Base-by-base conservation (phyloP, 2,113 vertebrate genomes). In the Rhinichthys klamathensis region DNA sequence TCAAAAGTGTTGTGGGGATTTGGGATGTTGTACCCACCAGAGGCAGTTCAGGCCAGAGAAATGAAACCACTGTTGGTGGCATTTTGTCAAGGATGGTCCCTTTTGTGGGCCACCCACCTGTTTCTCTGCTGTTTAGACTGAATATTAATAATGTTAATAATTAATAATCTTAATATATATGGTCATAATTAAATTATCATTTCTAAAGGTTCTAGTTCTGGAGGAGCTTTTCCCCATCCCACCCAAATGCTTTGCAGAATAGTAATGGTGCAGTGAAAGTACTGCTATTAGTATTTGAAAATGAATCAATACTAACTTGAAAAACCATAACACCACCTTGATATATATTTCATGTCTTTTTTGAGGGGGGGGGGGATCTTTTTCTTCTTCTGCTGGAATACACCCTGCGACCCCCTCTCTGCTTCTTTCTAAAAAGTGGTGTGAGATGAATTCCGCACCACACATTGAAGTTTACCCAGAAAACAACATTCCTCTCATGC, bases 401-500 rank as follows among this genome's bases (percentile, higher is more conserved):
- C 67, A 82, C 63, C 27, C 32, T n/a, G 65, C 56, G 54, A 72
- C 49, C 65, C 21, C 87, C 65, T 51, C 73, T 49, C 67, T 35
- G 13, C 80, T 38, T 75, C 61, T 86, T 84, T 88, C 88, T 88
- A 78, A 88, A 84, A 80, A 78, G 77, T 56, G 84, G 83, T 58
- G 67, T 56, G 82, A 89, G 73, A 83, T 80, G 80, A 88, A 90
- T 91, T 90, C 90, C 61, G 87, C 89, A 89, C 90, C 89, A 89
- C 89, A 88, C 84, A 85, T 88, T 82, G 89, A 90, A 88, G 89
- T 91, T 91, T 90, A 90, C 89, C 90, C 85, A 89, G 88, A 91
- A 90, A 90, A 91, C 90, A 91, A 90, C 88, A 90, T 91, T 90
- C 90, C 89, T 87, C 86, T 86, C 89, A 83, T 87, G 89, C 87